Percentiles rank a stretch among this genome's conserved stretches.
These are phyloP conservation scores for Cyclophora albipunctata DNA, from an alignment of 2,888 invertebrate species.

Conservation along the genomic window DNA sequence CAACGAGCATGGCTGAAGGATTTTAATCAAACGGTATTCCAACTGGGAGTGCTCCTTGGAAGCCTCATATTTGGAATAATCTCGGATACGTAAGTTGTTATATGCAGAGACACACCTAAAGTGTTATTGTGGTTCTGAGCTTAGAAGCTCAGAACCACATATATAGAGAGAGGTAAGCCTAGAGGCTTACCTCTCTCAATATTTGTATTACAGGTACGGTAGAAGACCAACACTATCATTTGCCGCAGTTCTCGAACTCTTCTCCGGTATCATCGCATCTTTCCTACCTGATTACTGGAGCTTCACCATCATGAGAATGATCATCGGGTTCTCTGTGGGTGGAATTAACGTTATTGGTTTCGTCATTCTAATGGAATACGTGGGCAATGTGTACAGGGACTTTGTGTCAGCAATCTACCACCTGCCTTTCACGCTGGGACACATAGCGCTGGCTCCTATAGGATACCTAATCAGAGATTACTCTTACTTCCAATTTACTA, in stretches of 20 bases:
- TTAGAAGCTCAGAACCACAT: too few relatives aligned
- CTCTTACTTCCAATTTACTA: slow-evolving; percentile 77
- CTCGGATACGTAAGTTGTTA: slow-evolving; percentile 79
- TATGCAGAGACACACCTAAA: not conserved
- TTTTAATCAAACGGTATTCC: slow-evolving; percentile 82
- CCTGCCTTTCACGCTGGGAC: slow-evolving; percentile 79
- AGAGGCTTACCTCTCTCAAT: too few relatives aligned
- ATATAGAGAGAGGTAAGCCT: too few relatives aligned
- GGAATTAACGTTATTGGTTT: slow-evolving; percentile 81
- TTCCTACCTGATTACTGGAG: slow-evolving; percentile 78
- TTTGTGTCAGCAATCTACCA: slow-evolving; percentile 77
- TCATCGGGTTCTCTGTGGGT: slow-evolving; percentile 83
- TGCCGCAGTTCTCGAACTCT: slow-evolving; percentile 81
- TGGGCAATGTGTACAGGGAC: slow-evolving; percentile 70
- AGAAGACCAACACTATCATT: slow-evolving; percentile 81
- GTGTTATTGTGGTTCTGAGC: too few relatives aligned
- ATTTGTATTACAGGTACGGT: slow-evolving; percentile 75
- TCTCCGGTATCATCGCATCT: slow-evolving; percentile 79
- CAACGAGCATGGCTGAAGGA: slow-evolving; percentile 77
- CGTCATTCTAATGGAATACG: slow-evolving; percentile 78
- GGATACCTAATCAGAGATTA: slow-evolving; percentile 80
- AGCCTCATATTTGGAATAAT: slow-evolving; percentile 81
- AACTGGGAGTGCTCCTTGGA: slow-evolving; percentile 83
- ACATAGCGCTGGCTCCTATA: slow-evolving; percentile 75
- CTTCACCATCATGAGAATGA: slow-evolving; percentile 79